These are phyloP conservation scores for Dromas ardeola DNA, from an alignment of 2,113 vertebrate genomes.

Conservation along the genomic window DNA sequence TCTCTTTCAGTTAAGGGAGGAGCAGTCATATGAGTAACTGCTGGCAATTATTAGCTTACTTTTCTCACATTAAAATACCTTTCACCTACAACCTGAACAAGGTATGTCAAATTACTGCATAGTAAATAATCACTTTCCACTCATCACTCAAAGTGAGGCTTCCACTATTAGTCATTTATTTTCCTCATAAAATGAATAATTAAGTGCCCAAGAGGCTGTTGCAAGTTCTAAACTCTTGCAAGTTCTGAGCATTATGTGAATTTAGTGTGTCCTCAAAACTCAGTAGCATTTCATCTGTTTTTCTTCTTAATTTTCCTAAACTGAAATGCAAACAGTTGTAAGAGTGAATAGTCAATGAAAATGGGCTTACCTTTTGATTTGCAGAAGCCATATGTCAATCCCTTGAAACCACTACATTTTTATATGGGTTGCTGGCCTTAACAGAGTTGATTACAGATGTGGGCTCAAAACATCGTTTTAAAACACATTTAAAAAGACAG, in stretches of 20 bases:
- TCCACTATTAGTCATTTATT: background rate
- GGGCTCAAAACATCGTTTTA: background rate
- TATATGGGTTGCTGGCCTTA: background rate
- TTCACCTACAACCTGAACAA: background rate
- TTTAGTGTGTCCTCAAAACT: background rate
- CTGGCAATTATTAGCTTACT: background rate
- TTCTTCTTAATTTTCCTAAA: background rate
- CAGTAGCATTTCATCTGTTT: background rate
- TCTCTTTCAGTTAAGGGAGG: background rate
- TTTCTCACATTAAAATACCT: background rate
- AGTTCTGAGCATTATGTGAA: background rate
- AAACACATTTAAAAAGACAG: background rate
- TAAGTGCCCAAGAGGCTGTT: background rate
- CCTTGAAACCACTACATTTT: background rate
- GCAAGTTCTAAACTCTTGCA: background rate
- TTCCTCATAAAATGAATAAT: background rate
- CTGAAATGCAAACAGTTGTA: background rate
- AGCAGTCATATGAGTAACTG: background rate
- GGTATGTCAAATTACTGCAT: background rate
- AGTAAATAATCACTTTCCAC: background rate
- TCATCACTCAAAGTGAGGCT: background rate
- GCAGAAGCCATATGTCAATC: background rate
- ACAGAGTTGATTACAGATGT: background rate
- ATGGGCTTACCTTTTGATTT: background rate
- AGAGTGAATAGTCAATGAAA: background rate